Percentiles rank a stretch among this genome's conserved stretches.
These are phyloP conservation scores for Falco punctatus DNA, from an alignment of 2,113 vertebrate species.

Conservation along the genomic window DNA sequence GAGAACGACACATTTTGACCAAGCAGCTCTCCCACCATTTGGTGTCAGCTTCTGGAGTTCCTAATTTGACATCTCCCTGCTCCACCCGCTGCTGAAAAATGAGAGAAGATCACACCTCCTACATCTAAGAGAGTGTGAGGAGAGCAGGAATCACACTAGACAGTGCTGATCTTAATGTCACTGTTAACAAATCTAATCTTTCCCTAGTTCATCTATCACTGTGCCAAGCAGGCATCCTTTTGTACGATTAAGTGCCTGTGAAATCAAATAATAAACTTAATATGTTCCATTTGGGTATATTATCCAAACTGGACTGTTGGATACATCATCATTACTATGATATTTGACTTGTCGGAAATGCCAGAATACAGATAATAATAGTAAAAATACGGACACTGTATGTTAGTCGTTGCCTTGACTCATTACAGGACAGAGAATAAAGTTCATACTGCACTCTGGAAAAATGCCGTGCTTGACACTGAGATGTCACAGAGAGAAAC, in stretches of 20 bases:
- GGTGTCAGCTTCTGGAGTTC: constrained; percentile 2
- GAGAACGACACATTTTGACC: not conserved
- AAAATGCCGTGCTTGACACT: not conserved
- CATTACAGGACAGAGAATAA: not conserved
- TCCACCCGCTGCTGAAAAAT: not conserved
- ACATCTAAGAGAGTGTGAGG: not conserved
- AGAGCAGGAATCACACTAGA: not conserved
- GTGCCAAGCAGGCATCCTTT: not conserved
- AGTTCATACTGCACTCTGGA: not conserved
- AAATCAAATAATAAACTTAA: constrained; percentile 53
- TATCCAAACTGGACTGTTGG: constrained; percentile 7
- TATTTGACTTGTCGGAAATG: not conserved
- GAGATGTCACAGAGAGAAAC: not conserved
- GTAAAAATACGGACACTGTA: not conserved
- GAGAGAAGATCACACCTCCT: constrained; percentile 3
- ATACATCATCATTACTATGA: not conserved
- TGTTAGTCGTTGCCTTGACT: not conserved
- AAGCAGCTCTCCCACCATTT: not conserved
- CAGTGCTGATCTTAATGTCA: constrained; percentile 1
- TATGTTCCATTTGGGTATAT: constrained; percentile 19
- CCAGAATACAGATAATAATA: not conserved
- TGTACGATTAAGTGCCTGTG: not conserved
- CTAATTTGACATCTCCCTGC: not conserved
- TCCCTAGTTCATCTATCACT: constrained; percentile 7
- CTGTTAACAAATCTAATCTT: not conserved